A percentile compares a stretch with the other conserved stretches of the same genome.
Conservation (phyloP, 53 echinoderm and acorn worm species). For the Mesocentrotus franciscanus region DNA sequence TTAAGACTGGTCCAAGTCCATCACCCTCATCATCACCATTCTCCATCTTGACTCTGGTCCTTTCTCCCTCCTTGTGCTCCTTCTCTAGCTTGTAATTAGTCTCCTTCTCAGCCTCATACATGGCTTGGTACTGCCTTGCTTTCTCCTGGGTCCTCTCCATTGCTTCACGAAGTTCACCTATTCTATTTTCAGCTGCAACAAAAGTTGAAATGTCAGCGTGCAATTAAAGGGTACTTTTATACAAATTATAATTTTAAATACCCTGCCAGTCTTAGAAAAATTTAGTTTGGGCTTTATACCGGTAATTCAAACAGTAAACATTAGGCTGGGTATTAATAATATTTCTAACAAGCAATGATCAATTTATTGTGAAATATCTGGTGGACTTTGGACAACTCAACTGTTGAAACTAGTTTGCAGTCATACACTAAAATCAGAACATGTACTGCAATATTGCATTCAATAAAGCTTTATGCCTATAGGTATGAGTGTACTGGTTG, state of each 20-base stretch:
- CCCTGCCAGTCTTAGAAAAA: neutral
- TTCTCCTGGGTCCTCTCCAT: conserved; percentile 53
- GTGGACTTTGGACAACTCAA: neutral
- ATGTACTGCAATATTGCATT: neutral
- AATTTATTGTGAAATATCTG: neutral
- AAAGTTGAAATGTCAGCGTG: neutral
- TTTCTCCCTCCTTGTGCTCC: conserved; percentile 35
- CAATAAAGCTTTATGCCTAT: neutral
- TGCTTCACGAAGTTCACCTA: conserved; percentile 47
- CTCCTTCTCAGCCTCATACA: conserved; percentile 69
- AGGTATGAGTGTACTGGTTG: too few relatives aligned
- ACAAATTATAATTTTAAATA: too few relatives aligned
- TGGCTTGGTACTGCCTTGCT: conserved; percentile 51
- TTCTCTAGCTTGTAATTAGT: conserved; percentile 32
- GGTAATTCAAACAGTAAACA: neutral
- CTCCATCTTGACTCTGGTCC: neutral
- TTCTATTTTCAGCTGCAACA: conserved; percentile 62
- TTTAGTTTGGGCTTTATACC: neutral
- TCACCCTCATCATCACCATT: conserved; percentile 48
- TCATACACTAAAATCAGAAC: too few relatives aligned
- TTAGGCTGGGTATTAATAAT: neutral
- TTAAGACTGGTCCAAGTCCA: conserved; percentile 39
- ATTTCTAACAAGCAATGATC: neutral
- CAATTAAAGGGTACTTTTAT: too few relatives aligned
- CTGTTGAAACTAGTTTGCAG: neutral